Evolutionary conservation across 2,888 invertebrate species (phyloP).

Genomic region (Andrena marginata): DNA sequence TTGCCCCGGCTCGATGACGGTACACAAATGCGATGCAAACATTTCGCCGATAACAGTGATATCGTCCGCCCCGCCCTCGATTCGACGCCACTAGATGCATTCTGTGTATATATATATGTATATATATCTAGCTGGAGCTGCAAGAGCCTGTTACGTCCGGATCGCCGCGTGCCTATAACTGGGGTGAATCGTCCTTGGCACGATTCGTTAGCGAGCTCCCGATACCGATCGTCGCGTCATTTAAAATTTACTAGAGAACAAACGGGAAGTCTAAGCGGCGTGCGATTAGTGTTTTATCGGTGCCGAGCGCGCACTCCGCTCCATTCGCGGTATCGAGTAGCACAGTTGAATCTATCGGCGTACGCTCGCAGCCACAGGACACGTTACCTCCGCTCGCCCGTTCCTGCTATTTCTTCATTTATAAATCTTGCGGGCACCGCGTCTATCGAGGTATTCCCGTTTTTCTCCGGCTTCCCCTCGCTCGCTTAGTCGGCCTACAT

Average conservation of each 20-base stretch:
- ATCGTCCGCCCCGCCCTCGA: background rate
- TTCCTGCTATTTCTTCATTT: background rate
- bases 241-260: too few species aligned
- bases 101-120: background rate
- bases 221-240: background rate
- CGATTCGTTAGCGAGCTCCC: conserved; percentile 10
- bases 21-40: background rate
- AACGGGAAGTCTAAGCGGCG: too few species aligned
- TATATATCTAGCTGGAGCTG: background rate
- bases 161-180: background rate
- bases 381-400: background rate
- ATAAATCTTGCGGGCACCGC: too few species aligned
- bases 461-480: background rate
- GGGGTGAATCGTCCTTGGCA: conserved; percentile 21
- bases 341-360: too few species aligned
- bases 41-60: background rate
- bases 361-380: background rate
- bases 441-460: background rate
- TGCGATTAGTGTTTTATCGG: too few species aligned
- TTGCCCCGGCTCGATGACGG: background rate
- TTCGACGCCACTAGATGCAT: background rate
- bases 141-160: conserved; percentile 1
- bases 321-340: background rate
- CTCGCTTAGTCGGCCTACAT: conserved; percentile 12
- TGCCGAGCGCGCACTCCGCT: background rate